Evolutionary conservation across 2,797 vertebrate genomes (phyloP).

Genomic region (Argyrosomus regius): DNA sequence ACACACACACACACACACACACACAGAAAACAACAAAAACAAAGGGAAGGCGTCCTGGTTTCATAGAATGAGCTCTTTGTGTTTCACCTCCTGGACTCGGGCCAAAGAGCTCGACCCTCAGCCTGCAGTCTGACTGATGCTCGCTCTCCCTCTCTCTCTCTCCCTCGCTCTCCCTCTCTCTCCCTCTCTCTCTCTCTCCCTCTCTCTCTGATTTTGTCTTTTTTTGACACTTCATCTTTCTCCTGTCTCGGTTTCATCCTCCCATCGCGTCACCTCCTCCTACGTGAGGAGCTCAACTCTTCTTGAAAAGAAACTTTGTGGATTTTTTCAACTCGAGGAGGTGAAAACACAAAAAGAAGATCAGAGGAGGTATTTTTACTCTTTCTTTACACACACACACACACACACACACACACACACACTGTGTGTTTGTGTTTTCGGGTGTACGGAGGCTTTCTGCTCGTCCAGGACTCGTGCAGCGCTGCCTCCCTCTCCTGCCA

Average conservation of each 20-base stretch:
- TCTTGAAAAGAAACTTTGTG: not conserved
- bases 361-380: not conserved
- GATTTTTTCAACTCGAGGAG: not conserved
- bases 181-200: not conserved
- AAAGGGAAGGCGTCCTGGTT: constrained; percentile 47
- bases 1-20: constrained; percentile 42
- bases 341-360: not conserved
- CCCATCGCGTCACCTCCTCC: not conserved
- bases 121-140: constrained; percentile 17
- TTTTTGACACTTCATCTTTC: not conserved
- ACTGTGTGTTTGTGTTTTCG: not conserved
- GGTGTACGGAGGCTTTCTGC: not conserved
- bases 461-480: not conserved
- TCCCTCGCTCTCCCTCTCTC: not conserved
- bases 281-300: not conserved
- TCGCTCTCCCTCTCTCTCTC: not conserved
- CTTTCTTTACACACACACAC: not conserved
- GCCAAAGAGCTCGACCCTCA: constrained; percentile 48
- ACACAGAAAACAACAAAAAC: constrained; percentile 40
- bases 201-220: not conserved
- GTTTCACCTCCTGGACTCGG: constrained; percentile 67
- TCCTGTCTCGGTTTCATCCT: not conserved
- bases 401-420: too few relatives aligned
- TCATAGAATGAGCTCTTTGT: constrained; percentile 69
- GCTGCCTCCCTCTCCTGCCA: constrained; percentile 27